Evolutionary conservation across 2,888 invertebrate species (phyloP).

Genomic region (Diplazon laetatorius): DNA sequence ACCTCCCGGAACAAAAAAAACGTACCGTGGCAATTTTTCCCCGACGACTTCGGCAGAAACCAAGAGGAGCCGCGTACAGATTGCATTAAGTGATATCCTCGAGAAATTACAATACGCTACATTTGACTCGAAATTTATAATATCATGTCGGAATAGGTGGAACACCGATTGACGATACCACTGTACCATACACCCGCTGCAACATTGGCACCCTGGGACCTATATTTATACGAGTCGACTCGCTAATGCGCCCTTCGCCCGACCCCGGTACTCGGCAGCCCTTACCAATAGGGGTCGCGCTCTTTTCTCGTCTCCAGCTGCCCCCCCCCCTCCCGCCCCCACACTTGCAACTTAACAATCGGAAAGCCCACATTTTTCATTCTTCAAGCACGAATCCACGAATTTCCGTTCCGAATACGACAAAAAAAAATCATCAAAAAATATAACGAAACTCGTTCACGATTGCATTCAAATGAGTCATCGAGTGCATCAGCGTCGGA

Average conservation of each 20-base stretch:
- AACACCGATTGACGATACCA: conserved; percentile 71
- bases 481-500: conserved; percentile 44
- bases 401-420: conserved; percentile 28
- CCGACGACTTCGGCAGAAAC: conserved; percentile 13
- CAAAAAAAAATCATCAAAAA: conserved; percentile 22
- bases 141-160: conserved; percentile 67
- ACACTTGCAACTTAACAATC: conserved; percentile 51
- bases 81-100: conserved; percentile 80
- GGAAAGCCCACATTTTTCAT: conserved; percentile 28
- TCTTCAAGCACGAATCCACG: conserved; percentile 27
- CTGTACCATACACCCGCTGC: conserved; percentile 23
- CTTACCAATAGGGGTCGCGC: conserved; percentile 73
- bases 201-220: conserved; percentile 77
- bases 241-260: conserved; percentile 76
- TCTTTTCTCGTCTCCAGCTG: conserved; percentile 45
- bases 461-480: conserved; percentile 56
- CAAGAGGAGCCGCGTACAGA: conserved; percentile 67
- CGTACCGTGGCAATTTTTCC: conserved; percentile 38
- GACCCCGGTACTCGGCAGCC: conserved; percentile 58
- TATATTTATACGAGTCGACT: conserved; percentile 75
- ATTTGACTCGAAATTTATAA: conserved; percentile 82
- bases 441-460: conserved; percentile 39
- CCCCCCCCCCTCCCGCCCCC: background rate
- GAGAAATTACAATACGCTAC: conserved; percentile 81
- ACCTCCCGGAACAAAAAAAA: conserved; percentile 28